These are phyloP conservation scores for Laterallus jamaicensis DNA, from an alignment of 2,113 vertebrate species.

Conservation along the genomic window DNA sequence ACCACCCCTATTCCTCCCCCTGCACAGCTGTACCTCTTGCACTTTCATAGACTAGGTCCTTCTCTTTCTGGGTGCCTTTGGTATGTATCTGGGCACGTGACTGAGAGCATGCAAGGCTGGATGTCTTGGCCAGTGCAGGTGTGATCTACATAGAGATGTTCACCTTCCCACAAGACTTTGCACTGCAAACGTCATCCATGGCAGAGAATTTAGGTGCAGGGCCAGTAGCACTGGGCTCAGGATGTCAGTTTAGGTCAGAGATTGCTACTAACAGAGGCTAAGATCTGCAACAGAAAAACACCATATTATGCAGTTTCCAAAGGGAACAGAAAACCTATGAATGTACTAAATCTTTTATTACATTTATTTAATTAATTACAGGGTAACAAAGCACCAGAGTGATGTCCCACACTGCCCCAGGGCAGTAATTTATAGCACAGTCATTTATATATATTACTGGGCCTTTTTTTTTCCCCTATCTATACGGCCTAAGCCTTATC, in stretches of 20 bases:
- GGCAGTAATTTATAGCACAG: neutral
- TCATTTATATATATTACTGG: neutral
- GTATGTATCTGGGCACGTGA: neutral
- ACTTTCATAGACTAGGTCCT: neutral
- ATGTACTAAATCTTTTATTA: neutral
- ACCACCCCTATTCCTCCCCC: neutral
- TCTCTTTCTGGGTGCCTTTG: neutral
- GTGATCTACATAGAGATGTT: neutral
- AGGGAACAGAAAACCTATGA: neutral
- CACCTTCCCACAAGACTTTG: neutral
- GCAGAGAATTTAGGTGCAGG: neutral
- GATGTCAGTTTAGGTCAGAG: neutral
- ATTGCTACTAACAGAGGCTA: neutral
- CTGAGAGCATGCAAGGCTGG: neutral
- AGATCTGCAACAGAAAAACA: neutral
- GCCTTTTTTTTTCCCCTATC: neutral
- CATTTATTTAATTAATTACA: neutral
- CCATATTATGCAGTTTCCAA: neutral
- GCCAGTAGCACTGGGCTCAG: neutral
- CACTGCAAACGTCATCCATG: neutral
- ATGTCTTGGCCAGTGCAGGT: neutral
- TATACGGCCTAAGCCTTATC: neutral
- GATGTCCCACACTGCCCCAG: neutral
- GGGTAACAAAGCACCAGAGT: neutral
- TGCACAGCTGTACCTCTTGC: neutral